A percentile compares a stretch with the other conserved stretches of the same genome.
Evolutionary conservation across 1,140 invertebrate genomes (phyloP).

Genomic region (Drosophila guanche): DNA sequence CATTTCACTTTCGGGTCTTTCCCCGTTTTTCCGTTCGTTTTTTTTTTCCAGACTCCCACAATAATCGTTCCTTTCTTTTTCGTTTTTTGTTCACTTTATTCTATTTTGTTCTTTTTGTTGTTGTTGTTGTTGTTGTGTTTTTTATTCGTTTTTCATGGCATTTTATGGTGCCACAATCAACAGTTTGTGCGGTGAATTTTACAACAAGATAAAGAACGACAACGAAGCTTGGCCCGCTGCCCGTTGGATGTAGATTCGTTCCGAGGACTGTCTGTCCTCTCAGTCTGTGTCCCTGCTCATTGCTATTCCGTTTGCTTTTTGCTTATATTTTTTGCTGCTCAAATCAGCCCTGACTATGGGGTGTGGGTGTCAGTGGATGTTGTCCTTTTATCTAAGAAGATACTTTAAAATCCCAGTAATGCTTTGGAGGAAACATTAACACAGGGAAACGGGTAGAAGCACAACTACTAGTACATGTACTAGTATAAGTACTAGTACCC

Average conservation of each 20-base stretch:
- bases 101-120: conserved; percentile 3
- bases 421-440: background rate
- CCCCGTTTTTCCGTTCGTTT: background rate
- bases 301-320: conserved; percentile 9
- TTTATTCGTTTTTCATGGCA: conserved; percentile 70
- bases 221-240: conserved; percentile 46
- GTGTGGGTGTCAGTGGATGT: conserved; percentile 9
- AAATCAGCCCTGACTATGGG: conserved; percentile 13
- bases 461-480: background rate
- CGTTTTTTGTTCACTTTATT: conserved; percentile 18
- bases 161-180: conserved; percentile 83
- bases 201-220: conserved; percentile 80
- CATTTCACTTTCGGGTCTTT: conserved; percentile 63
- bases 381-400: conserved; percentile 7
- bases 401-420: no score
- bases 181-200: conserved; percentile 83
- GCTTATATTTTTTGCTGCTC: conserved; percentile 3
- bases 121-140: conserved; percentile 14
- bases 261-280: conserved; percentile 31
- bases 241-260: conserved; percentile 47
- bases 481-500: background rate
- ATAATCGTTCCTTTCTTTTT: conserved; percentile 20
- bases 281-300: conserved; percentile 11
- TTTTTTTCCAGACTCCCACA: conserved; percentile 8
- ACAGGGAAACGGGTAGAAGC: background rate